phyloP scores from a whole-genome alignment of 2,113 vertebrate species.

The Centropus unirufus region DNA sequence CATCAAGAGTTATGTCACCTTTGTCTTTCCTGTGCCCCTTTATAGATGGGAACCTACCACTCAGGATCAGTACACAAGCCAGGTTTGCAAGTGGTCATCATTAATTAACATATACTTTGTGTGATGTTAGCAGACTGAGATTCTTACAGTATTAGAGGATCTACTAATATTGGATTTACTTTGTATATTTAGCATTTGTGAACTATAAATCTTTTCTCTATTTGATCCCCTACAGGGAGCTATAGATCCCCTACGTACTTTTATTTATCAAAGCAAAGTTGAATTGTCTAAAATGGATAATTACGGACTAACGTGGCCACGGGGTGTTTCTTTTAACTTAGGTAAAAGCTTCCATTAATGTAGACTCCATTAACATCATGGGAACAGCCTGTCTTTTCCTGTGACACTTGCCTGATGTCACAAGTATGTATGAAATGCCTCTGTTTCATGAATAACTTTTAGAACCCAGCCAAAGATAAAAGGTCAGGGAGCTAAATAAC shows the following conservation, averaged over 20 bases:
- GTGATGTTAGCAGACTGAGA: not conserved
- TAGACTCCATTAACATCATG: not conserved
- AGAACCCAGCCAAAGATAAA: conserved; percentile 10
- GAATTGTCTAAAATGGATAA: not conserved
- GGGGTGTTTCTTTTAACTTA: conserved; percentile 6
- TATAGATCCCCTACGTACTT: not conserved
- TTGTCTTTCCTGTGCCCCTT: not conserved
- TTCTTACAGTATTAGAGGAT: not conserved
- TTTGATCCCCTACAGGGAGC: not conserved
- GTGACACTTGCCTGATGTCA: not conserved
- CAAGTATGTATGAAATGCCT: not conserved
- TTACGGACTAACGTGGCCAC: not conserved
- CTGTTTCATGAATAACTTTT: not conserved
- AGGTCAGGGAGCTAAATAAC: not conserved
- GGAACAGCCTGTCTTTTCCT: not conserved
- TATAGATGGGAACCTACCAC: not conserved
- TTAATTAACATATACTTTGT: not conserved
- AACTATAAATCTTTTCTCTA: not conserved
- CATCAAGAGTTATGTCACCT: not conserved
- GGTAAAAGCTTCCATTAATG: not conserved
- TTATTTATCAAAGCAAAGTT: not conserved
- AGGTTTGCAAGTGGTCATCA: not conserved
- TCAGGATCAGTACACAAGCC: not conserved
- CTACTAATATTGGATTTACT: not conserved
- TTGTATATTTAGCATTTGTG: not conserved